phyloP scores from a whole-genome alignment of 2,888 invertebrate genomes.

The Idaea dimidiata region DNA sequence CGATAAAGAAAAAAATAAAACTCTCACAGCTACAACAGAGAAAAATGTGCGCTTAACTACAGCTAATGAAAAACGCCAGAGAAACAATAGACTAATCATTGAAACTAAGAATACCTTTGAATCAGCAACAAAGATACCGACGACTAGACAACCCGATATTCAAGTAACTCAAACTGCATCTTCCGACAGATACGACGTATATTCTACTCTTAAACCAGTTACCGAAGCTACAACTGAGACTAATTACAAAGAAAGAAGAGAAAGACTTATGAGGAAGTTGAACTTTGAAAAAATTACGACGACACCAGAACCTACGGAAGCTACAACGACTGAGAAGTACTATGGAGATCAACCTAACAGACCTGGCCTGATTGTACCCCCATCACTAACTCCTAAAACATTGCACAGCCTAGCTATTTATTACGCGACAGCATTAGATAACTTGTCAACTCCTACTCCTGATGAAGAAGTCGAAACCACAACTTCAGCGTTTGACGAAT shows the following conservation, averaged over 20 bases:
- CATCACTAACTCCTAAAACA: conserved; percentile 88
- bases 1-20: conserved; percentile 66
- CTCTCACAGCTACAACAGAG: conserved; percentile 49
- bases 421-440: conserved; percentile 86
- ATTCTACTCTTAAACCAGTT: conserved; percentile 44
- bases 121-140: conserved; percentile 69
- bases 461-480: conserved; percentile 59
- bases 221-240: conserved; percentile 55
- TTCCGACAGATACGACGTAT: conserved; percentile 50
- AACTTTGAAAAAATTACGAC: conserved; percentile 70
- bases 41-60: conserved; percentile 47
- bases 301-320: conserved; percentile 49
- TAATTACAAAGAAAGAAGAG: conserved; percentile 83
- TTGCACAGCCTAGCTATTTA: conserved; percentile 89
- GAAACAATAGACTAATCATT: conserved; percentile 41
- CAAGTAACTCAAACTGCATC: conserved; percentile 47
- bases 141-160: conserved; percentile 45
- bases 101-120: conserved; percentile 57
- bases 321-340: conserved; percentile 69
- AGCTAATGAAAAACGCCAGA: conserved; percentile 40
- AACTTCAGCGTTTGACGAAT: conserved; percentile 55
- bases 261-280: conserved; percentile 86
- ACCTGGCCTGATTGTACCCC: conserved; percentile 85
- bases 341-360: conserved; percentile 71
- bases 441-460: conserved; percentile 67